Percentiles rank a stretch among this genome's conserved stretches.
These are phyloP conservation scores for Eufriesea mexicana DNA, from an alignment of 1,140 invertebrate genomes.

Conservation along the genomic window DNA sequence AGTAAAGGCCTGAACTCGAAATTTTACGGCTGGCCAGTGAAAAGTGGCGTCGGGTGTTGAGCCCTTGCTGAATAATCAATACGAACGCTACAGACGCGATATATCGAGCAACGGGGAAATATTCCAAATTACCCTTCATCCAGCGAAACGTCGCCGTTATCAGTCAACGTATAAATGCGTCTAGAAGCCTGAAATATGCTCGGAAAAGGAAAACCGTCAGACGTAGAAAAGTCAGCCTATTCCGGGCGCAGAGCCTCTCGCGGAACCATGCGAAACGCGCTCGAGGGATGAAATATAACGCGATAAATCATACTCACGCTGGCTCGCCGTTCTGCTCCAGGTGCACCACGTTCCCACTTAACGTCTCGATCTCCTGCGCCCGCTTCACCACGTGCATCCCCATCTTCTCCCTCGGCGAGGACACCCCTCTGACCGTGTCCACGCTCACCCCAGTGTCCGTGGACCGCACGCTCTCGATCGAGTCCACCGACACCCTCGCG, in stretches of 20 bases:
- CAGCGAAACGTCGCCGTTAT: too few relatives aligned
- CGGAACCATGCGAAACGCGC: neutral
- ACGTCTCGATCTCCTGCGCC: constrained; percentile 78
- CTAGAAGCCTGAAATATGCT: too few relatives aligned
- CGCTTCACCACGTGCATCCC: constrained; percentile 76
- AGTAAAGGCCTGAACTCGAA: neutral
- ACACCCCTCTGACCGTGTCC: constrained; percentile 78
- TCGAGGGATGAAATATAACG: neutral
- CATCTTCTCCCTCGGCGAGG: constrained; percentile 77
- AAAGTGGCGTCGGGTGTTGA: neutral
- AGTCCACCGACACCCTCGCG: constrained; percentile 71
- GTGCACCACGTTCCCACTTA: constrained; percentile 78
- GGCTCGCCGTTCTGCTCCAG: constrained; percentile 77
- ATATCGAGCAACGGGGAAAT: neutral
- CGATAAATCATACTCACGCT: constrained; percentile 70
- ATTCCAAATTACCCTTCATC: neutral
- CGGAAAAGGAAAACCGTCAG: too few relatives aligned
- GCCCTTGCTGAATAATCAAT: neutral
- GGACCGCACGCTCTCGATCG: constrained; percentile 73
- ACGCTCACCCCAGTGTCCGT: constrained; percentile 80
- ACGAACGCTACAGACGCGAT: neutral
- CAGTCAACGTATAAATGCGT: too few relatives aligned
- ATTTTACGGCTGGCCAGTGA: neutral
- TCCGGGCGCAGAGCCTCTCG: neutral
- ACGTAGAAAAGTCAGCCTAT: too few relatives aligned